Percentiles rank a stretch among this genome's conserved stretches.
Conservation (phyloP, 2,888 invertebrate genomes). For the Antitype chi region DNA sequence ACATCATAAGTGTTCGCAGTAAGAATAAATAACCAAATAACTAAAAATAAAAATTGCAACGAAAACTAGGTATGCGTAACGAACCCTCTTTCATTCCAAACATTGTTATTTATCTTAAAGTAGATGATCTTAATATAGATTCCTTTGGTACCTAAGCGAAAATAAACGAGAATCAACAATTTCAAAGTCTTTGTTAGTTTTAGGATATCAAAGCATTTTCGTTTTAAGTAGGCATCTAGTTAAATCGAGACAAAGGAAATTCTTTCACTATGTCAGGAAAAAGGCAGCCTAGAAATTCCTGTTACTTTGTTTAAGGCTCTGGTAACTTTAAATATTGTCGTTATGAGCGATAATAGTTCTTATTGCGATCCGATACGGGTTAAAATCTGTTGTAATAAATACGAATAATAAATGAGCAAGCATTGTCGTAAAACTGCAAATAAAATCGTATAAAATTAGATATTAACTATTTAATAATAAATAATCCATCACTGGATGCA, state of each 20-base stretch:
- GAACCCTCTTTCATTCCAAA: not conserved
- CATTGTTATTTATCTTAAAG: constrained; percentile 25
- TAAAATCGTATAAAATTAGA: too few relatives aligned
- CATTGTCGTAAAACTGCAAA: too few relatives aligned
- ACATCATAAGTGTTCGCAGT: not conserved
- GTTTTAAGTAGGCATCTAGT: constrained; percentile 23
- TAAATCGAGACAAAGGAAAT: constrained; percentile 40
- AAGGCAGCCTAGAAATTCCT: constrained; percentile 7
- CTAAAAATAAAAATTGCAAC: not conserved
- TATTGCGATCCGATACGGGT: too few relatives aligned
- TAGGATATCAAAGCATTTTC: constrained; percentile 41
- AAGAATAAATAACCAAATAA: not conserved
- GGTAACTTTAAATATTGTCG: too few relatives aligned
- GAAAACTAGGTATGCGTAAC: not conserved
- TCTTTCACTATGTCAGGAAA: constrained; percentile 29
- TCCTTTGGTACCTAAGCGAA: constrained; percentile 40
- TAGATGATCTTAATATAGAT: constrained; percentile 26
- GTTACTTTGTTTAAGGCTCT: not conserved
- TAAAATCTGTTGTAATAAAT: too few relatives aligned
- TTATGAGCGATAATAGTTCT: too few relatives aligned
- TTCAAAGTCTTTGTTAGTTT: constrained; percentile 48
- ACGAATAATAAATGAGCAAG: too few relatives aligned
- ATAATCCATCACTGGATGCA: too few relatives aligned
- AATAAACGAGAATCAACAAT: constrained; percentile 43
- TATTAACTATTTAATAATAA: too few relatives aligned